phyloP scores from a whole-genome alignment of 2,888 invertebrate genomes.

The Drosophila ochracea region DNA sequence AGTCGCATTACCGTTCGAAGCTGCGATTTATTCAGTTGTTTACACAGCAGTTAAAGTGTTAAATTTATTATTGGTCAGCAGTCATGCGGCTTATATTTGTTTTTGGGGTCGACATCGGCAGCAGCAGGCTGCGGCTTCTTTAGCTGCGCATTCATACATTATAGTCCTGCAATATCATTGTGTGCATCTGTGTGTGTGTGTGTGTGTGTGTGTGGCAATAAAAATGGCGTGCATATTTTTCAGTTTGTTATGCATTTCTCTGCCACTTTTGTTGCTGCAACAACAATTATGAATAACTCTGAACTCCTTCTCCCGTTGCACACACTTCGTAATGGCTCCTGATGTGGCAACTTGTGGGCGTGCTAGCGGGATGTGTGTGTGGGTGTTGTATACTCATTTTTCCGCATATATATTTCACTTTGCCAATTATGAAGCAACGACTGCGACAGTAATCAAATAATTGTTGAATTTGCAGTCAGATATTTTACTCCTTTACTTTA shows the following conservation, averaged over 20 bases:
- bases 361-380: constrained; percentile 21
- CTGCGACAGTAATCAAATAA: constrained; percentile 79
- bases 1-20: constrained; percentile 36
- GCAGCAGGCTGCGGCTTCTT: constrained; percentile 75
- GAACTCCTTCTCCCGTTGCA: constrained; percentile 4
- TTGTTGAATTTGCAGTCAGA: constrained; percentile 72
- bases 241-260: constrained; percentile 79
- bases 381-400: constrained; percentile 28
- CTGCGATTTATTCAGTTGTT: constrained; percentile 58
- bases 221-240: constrained; percentile 78
- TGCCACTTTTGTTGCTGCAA: constrained; percentile 71
- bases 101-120: constrained; percentile 56
- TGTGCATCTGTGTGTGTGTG: neutral
- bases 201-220: constrained; percentile 67
- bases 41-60: constrained; percentile 77
- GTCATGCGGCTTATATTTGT: constrained; percentile 73
- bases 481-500: constrained; percentile 61
- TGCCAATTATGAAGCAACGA: constrained; percentile 64
- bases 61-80: constrained; percentile 75
- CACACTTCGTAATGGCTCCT: constrained; percentile 58
- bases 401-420: constrained; percentile 70
- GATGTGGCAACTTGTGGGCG: constrained; percentile 57
- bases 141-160: constrained; percentile 76
- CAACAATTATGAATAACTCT: constrained; percentile 80
- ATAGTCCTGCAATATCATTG: constrained; percentile 48